Percentiles rank a stretch among this genome's conserved stretches.
Evolutionary conservation across 2,113 vertebrate species (phyloP).

Genomic region (Neodontobutis hainanensis): DNA sequence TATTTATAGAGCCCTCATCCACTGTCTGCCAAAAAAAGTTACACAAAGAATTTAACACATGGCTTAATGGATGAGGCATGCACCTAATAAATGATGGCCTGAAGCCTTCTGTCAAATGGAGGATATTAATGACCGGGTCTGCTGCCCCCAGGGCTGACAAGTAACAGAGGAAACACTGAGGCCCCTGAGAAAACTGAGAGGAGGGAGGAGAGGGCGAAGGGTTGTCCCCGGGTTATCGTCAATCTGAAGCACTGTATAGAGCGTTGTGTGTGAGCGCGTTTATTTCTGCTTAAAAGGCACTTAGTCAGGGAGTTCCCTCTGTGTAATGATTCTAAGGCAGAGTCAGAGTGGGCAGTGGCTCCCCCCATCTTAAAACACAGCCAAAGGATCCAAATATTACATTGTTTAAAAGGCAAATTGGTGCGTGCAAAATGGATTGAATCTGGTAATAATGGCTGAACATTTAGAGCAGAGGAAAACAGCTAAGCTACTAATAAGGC

Average conservation of each 20-base stretch:
- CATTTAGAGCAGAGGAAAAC: neutral
- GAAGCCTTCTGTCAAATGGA: slow-evolving; percentile 31
- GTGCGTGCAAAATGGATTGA: neutral
- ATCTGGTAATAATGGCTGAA: slow-evolving; percentile 1
- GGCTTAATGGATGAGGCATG: slow-evolving; percentile 40
- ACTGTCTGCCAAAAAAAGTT: slow-evolving; percentile 39
- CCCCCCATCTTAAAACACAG: slow-evolving; percentile 10
- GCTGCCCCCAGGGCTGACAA: slow-evolving; percentile 24
- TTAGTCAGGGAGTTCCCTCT: slow-evolving; percentile 50
- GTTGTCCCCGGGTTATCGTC: slow-evolving; percentile 46
- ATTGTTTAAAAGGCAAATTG: slow-evolving; percentile 5
- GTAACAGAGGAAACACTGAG: slow-evolving; percentile 26
- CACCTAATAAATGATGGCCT: slow-evolving; percentile 37
- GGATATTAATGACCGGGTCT: slow-evolving; percentile 12
- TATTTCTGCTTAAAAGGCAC: slow-evolving; percentile 29
- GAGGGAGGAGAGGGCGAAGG: slow-evolving; percentile 25
- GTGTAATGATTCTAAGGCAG: slow-evolving; percentile 23
- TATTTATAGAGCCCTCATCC: slow-evolving; percentile 47
- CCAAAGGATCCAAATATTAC: neutral
- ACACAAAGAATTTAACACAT: slow-evolving; percentile 57
- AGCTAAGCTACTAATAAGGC: neutral
- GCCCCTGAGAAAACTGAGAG: slow-evolving; percentile 6
- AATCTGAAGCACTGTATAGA: slow-evolving; percentile 39
- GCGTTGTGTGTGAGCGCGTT: slow-evolving; percentile 9
- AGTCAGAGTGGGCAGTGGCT: neutral